Evolutionary conservation across 2,888 invertebrate species (phyloP).

Genomic region (Polietes domitor): DNA sequence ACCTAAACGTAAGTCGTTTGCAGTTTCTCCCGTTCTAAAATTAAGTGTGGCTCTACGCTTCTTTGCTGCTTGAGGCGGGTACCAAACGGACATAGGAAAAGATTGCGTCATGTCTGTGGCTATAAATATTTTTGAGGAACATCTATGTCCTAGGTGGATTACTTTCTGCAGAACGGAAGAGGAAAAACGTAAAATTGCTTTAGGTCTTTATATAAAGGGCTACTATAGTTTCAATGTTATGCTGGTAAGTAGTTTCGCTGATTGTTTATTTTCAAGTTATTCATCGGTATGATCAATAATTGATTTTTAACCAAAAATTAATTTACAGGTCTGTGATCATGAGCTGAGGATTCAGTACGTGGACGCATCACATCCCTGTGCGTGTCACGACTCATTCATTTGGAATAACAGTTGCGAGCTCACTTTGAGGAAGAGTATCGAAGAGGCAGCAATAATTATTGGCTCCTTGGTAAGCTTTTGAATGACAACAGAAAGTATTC

Average conservation of each 20-base stretch:
- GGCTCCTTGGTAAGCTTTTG: no score
- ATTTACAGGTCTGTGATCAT: background rate
- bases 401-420: constrained; percentile 40
- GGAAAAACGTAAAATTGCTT: constrained; percentile 32
- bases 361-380: constrained; percentile 52
- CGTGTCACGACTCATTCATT: constrained; percentile 52
- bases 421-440: constrained; percentile 46
- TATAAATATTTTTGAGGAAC: constrained; percentile 34
- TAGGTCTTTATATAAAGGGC: constrained; percentile 23
- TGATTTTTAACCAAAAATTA: background rate
- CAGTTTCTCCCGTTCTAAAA: constrained; percentile 30
- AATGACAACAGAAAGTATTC: no score
- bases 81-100: no score
- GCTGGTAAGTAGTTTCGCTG: constrained; percentile 28
- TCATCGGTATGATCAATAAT: background rate
- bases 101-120: constrained; percentile 1
- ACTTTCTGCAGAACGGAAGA: constrained; percentile 37
- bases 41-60: background rate
- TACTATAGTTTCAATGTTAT: constrained; percentile 13
- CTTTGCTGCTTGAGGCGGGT: no score
- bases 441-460: constrained; percentile 39
- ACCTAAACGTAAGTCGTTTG: constrained; percentile 46
- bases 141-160: constrained; percentile 44
- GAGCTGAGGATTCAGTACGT: constrained; percentile 43
- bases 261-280: background rate